Percentiles rank a stretch among this genome's conserved stretches.
These are phyloP conservation scores for Antennarius striatus DNA, from an alignment of 2,113 vertebrate species.

Conservation along the genomic window DNA sequence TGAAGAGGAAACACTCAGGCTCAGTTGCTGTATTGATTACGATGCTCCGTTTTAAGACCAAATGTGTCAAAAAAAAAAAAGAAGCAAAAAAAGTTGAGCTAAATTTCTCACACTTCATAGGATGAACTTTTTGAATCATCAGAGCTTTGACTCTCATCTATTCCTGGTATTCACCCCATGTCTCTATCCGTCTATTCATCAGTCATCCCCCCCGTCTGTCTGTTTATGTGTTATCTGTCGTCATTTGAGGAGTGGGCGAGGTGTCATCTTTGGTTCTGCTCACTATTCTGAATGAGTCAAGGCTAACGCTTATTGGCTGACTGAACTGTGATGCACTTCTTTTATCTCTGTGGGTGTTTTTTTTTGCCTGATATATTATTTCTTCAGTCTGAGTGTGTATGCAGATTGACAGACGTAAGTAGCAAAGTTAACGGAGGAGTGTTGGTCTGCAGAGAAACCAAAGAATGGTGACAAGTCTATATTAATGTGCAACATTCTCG, in stretches of 20 bases:
- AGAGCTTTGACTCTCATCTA: slow-evolving; percentile 5
- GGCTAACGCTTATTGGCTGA: slow-evolving; percentile 32
- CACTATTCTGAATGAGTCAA: slow-evolving; percentile 50
- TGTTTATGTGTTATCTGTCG: slow-evolving; percentile 25
- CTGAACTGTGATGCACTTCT: slow-evolving; percentile 29
- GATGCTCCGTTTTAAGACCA: background rate
- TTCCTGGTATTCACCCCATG: background rate
- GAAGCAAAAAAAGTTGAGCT: background rate
- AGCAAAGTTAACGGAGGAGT: no score
- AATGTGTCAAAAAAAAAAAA: background rate
- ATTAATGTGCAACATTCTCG: no score
- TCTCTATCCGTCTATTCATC: slow-evolving; percentile 4
- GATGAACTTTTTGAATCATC: background rate
- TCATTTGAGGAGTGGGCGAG: slow-evolving; percentile 64
- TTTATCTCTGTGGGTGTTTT: background rate
- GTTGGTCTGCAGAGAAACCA: no score
- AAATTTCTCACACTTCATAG: background rate
- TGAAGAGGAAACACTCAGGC: slow-evolving; percentile 11
- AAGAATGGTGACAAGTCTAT: no score
- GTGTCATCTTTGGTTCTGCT: slow-evolving; percentile 39
- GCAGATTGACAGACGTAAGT: no score
- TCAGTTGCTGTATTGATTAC: slow-evolving; percentile 14
- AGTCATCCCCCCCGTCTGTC: slow-evolving; percentile 8
- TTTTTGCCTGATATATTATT: background rate
- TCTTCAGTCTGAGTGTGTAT: no score